Conservation (phyloP, 2,113 vertebrate genomes). For the Pyrgilauda ruficollis region DNA sequence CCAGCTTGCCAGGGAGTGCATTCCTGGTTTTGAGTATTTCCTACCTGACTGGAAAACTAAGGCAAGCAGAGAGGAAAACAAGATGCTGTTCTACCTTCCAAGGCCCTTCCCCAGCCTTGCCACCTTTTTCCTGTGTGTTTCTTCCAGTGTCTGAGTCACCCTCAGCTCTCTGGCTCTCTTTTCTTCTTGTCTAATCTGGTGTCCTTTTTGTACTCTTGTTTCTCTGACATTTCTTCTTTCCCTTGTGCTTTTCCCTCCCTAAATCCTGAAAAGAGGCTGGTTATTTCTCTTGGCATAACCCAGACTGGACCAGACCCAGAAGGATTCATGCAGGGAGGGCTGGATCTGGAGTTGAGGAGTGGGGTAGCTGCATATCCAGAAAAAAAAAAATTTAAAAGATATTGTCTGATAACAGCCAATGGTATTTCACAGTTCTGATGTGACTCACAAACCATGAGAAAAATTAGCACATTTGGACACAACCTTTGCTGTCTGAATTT, state of each 20-base stretch:
- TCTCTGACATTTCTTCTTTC: neutral
- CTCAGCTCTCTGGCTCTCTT: neutral
- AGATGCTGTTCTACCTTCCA: neutral
- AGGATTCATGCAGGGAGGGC: neutral
- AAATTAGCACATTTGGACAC: neutral
- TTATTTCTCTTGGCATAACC: neutral
- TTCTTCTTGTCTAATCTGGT: neutral
- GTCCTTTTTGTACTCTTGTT: neutral
- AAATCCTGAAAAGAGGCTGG: neutral
- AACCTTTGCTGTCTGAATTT: neutral
- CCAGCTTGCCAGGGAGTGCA: neutral
- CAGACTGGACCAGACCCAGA: neutral
- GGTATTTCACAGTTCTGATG: neutral
- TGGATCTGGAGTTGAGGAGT: fast-evolving
- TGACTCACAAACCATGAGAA: neutral
- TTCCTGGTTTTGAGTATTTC: neutral
- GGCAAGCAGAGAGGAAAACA: neutral
- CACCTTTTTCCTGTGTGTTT: neutral
- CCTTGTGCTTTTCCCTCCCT: neutral
- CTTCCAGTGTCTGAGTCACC: neutral
- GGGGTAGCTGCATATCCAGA: neutral
- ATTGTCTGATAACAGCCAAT: neutral
- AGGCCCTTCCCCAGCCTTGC: neutral
- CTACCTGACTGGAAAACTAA: neutral
- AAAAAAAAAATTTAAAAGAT: neutral